A percentile compares a stretch with the other conserved stretches of the same genome.
These are phyloP conservation scores for Onthophagus sagittarius DNA, from an alignment of 2,888 invertebrate genomes.

Conservation along the genomic window DNA sequence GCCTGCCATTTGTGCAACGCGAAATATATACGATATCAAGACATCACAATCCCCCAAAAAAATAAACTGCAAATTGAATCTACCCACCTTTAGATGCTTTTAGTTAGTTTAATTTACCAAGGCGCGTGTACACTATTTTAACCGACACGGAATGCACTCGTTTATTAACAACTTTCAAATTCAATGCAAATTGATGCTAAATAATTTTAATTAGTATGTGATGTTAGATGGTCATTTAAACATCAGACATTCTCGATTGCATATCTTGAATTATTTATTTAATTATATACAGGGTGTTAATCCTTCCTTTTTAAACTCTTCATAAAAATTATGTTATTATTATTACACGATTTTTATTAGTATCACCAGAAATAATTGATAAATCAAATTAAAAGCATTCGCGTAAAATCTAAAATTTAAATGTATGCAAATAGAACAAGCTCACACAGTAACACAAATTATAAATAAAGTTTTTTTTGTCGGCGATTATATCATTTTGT, in stretches of 20 bases:
- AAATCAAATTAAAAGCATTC: not conserved
- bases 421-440: not conserved
- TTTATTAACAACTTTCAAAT: not conserved
- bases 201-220: not conserved
- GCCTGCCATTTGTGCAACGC: not conserved
- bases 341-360: not conserved
- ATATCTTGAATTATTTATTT: too few relatives aligned
- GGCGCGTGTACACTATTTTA: not conserved
- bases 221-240: too few relatives aligned
- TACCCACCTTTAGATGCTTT: not conserved
- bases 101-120: not conserved
- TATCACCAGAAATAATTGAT: not conserved
- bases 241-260: too few relatives aligned
- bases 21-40: not conserved
- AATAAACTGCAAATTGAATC: not conserved
- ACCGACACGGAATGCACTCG: too few relatives aligned
- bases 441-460: not conserved
- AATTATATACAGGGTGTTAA: too few relatives aligned
- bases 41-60: not conserved
- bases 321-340: too few relatives aligned
- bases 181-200: not conserved
- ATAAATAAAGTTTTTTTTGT: not conserved
- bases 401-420: not conserved
- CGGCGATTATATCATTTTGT: not conserved
- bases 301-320: too few relatives aligned